Evolutionary conservation across 2,888 invertebrate species (phyloP), one percentile per base, ranked within the genome.

Genomic region (Agonopterix arenella): DNA sequence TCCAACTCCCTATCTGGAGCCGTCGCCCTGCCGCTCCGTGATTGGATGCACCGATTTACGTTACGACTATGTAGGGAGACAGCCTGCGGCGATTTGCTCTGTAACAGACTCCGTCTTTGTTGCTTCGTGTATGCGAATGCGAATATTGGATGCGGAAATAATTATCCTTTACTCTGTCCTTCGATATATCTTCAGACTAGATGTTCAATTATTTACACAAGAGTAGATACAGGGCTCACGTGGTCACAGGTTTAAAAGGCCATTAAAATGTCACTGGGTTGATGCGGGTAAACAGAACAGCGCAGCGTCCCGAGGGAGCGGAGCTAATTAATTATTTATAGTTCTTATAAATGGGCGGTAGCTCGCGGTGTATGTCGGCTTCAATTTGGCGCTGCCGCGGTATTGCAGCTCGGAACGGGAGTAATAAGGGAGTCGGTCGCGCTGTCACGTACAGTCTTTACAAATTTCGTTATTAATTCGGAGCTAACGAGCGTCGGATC

Each of bases 191-290:
- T 57, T 56, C 54, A 59, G 54, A 65, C 58, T 61, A 56, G 53
- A 64, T 67, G 62, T 67, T 73, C 66, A 65, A 74, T 77, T 78
- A 73, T 74, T 75, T 68, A 73, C 64, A 71, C 66, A 69, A 64
- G 64, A 67, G 64, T 64, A 66, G 68, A 68, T 56, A 64, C 70
- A 66, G 59, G 61, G 61, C 65, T 64, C 68, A 70, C 71, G 74
- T 74, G 71, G 75, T 68, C 69, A 67, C 72, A 67, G 74, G 71
- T 76, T 83, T 77, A 79, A 78, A 80, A 78, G 71, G 70, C 75
- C 82, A 82, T 85, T 84, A 81, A 84, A 84, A 80, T 81, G 83
- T 83, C 84, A 83, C 79, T 65, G 70, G 60, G 67, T 68, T 81
- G 80, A 82, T 71, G 70, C 70, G 76, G 81, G 78, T 78, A 70